Conservation (phyloP, 2,888 invertebrate genomes). For the Arctia plantaginis region DNA sequence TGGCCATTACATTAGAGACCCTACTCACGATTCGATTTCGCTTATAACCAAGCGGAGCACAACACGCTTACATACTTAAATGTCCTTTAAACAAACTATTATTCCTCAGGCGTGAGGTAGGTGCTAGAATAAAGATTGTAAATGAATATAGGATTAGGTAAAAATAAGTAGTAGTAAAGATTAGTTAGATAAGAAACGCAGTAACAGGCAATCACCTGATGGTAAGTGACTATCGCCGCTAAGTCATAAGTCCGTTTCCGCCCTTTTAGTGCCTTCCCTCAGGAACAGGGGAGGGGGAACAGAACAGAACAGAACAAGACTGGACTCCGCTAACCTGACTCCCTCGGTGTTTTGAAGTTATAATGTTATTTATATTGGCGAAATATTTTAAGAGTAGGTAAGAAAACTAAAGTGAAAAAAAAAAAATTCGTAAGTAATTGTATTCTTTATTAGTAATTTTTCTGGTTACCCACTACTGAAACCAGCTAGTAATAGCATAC, state of each 20-base stretch:
- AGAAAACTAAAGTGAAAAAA: no score
- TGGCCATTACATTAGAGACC: conserved; percentile 12
- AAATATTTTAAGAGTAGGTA: no score
- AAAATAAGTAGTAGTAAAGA: neutral
- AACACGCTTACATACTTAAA: neutral
- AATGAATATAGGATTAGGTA: neutral
- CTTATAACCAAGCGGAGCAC: neutral
- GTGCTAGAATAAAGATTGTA: neutral
- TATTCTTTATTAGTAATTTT: no score
- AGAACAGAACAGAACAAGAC: neutral
- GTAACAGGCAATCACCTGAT: neutral
- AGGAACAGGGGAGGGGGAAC: no score
- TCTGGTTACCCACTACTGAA: neutral
- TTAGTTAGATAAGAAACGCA: neutral
- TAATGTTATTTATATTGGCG: no score
- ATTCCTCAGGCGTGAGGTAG: neutral
- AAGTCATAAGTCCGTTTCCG: no score
- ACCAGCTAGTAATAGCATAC: neutral
- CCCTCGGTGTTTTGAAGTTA: neutral
- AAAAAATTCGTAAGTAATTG: no score
- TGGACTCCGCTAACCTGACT: neutral
- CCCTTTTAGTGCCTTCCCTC: no score
- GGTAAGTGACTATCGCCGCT: neutral
- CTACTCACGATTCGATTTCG: conserved; percentile 13
- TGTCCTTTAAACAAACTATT: neutral